phyloP scores from a whole-genome alignment of 2,888 invertebrate genomes.

The Drosophila tripunctata region DNA sequence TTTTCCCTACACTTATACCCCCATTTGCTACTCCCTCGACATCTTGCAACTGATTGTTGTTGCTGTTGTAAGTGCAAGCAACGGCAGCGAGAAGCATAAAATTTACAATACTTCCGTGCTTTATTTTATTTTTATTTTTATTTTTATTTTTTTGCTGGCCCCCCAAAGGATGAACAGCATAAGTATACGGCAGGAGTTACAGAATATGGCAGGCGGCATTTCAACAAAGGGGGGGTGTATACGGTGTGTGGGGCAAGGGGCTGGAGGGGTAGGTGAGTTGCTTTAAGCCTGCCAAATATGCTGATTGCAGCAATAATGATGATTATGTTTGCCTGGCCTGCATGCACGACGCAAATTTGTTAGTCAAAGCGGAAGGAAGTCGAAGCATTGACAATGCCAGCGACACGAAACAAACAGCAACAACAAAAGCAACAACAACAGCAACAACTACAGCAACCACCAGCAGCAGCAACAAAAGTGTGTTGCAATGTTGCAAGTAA shows the following conservation, averaged over 20 bases:
- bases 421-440: constrained; percentile 43
- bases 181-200: constrained; percentile 19
- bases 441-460: not conserved
- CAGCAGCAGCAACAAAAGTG: constrained; percentile 17
- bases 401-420: constrained; percentile 62
- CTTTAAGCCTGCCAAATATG: constrained; percentile 72
- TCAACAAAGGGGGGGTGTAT: not conserved
- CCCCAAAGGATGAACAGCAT: constrained; percentile 44
- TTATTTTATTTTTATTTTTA: constrained; percentile 9
- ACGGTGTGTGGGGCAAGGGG: not conserved
- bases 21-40: not conserved
- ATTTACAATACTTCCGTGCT: constrained; percentile 65
- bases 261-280: not conserved
- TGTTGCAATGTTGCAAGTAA: constrained; percentile 42
- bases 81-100: constrained; percentile 41
- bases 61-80: constrained; percentile 15
- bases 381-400: constrained; percentile 78
- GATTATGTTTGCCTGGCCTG: constrained; percentile 75
- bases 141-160: not conserved
- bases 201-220: constrained; percentile 5
- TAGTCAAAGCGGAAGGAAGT: constrained; percentile 76
- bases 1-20: constrained; percentile 5
- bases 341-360: constrained; percentile 77
- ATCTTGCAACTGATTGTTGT: not conserved
- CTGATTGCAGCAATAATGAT: constrained; percentile 77